These are phyloP conservation scores for Azorinus chamasolen DNA, from an alignment of 2,888 invertebrate genomes.

Conservation along the genomic window DNA sequence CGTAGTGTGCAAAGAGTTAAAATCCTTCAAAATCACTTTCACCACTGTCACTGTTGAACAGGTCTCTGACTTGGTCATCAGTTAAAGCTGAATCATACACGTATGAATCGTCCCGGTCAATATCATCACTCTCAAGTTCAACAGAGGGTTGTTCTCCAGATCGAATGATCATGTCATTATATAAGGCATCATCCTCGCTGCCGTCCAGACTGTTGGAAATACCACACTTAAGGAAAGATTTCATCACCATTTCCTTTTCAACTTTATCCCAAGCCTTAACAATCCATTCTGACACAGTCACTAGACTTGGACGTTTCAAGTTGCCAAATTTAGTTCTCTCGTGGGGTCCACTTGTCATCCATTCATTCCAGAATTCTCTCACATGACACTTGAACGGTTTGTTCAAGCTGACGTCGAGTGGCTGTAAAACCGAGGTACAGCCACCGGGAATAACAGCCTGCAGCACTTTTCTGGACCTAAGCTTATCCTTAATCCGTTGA, in stretches of 20 bases:
- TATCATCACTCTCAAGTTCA: neutral
- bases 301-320: constrained; percentile 22
- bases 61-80: too few species aligned
- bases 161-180: constrained; percentile 13
- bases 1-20: too few species aligned
- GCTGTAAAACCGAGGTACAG: constrained; percentile 43
- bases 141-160: constrained; percentile 2
- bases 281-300: constrained; percentile 36
- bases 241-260: constrained; percentile 6
- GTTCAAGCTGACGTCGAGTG: constrained; percentile 49
- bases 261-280: constrained; percentile 20
- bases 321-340: constrained; percentile 35
- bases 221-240: constrained; percentile 31
- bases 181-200: constrained; percentile 29
- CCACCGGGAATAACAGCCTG: constrained; percentile 53
- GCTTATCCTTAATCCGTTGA: constrained; percentile 11
- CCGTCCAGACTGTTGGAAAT: constrained; percentile 33
- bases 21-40: too few species aligned
- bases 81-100: too few species aligned
- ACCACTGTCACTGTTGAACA: too few species aligned
- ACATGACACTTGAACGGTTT: constrained; percentile 43
- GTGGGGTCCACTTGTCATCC: constrained; percentile 20
- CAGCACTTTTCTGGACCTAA: neutral
- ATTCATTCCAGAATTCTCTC: constrained; percentile 23
- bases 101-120: too few species aligned